phyloP scores from a whole-genome alignment of 2,797 vertebrate genomes.

The Chrysocyon brachyurus region DNA sequence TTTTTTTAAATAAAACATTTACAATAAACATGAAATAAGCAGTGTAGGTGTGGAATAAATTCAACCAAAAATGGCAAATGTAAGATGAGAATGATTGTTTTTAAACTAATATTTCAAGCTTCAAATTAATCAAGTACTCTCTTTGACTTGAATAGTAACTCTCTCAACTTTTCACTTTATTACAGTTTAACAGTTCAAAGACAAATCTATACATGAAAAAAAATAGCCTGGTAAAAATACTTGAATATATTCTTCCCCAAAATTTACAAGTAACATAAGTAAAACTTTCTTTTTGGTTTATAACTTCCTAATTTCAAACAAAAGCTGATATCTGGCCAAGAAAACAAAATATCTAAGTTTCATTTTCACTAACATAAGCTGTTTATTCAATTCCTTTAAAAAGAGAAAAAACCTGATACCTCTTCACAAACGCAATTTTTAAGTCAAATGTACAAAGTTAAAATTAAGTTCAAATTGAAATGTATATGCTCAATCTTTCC shows the following conservation, averaged over 20 bases:
- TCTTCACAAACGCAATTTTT: background rate
- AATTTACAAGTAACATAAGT: background rate
- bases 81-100: background rate
- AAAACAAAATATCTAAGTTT: background rate
- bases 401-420: background rate
- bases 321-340: background rate
- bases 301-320: background rate
- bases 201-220: background rate
- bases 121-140: background rate
- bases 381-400: background rate
- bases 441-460: background rate
- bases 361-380: background rate
- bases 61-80: background rate
- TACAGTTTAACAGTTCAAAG: background rate
- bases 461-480: background rate
- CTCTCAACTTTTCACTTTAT: background rate
- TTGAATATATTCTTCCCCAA: background rate
- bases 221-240: background rate
- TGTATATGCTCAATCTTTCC: background rate
- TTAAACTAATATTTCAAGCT: background rate
- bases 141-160: background rate
- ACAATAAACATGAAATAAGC: background rate
- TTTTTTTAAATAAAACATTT: background rate
- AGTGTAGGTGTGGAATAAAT: background rate
- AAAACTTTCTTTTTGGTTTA: background rate